phyloP scores from a whole-genome alignment of 2,797 vertebrate genomes.

The Neopelma chrysocephalum region DNA sequence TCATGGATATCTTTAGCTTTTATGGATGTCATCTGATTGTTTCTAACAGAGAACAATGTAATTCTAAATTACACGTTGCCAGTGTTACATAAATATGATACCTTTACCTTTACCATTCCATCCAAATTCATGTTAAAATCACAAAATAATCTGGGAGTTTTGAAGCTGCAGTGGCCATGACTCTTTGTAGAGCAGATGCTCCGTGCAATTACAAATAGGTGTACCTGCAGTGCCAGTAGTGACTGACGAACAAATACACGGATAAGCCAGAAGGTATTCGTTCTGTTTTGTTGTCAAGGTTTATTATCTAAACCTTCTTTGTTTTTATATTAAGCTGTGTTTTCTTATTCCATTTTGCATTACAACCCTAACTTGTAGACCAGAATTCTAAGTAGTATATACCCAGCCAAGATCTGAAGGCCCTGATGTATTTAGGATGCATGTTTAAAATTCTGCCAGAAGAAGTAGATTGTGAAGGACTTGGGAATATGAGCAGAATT shows the following conservation, averaged over 20 bases:
- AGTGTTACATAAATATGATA: background rate
- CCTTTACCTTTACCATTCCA: background rate
- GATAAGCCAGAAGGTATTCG: background rate
- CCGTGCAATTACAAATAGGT: background rate
- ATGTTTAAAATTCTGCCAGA: background rate
- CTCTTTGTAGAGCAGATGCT: background rate
- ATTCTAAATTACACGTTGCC: background rate
- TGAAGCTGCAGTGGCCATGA: background rate
- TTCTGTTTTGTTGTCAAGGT: background rate
- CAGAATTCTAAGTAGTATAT: background rate
- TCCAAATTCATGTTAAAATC: background rate
- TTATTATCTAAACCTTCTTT: background rate
- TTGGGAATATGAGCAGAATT: background rate
- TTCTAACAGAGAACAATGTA: background rate
- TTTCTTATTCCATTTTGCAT: background rate
- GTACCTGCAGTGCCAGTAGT: background rate
- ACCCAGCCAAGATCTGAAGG: background rate
- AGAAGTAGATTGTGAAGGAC: background rate
- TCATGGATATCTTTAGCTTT: background rate
- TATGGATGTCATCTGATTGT: background rate
- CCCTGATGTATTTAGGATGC: background rate
- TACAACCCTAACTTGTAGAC: background rate
- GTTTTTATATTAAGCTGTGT: background rate
- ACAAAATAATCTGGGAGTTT: background rate
- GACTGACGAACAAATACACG: background rate